Base-by-base conservation (phyloP, 2,113 vertebrate species). In the Clarias batrachus region DNA sequence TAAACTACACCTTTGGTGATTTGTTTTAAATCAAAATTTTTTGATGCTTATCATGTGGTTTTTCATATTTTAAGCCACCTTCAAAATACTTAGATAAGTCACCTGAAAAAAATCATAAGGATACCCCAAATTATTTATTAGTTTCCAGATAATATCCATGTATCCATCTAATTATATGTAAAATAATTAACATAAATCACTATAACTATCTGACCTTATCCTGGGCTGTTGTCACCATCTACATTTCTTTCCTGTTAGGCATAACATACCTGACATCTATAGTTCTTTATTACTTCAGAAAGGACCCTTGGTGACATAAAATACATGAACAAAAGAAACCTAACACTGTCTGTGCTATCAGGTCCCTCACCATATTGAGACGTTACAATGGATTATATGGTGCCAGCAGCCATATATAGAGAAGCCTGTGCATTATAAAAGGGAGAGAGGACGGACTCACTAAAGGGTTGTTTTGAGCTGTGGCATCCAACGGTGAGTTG, bases 351-450 rank as follows among this genome's bases (percentile, higher is more conserved):
- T 73, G 73, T 33, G 30, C 57, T 60, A 52, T 85, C 63, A 25
- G 48, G 57, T 59, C 71, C 82, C 52, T 54, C 7, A 86, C 90
- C 86, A 78, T 88, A 89, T 33, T 66, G 48, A 85, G 79, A 81
- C 81, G 68, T 33, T 70, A 63, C 62, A 83, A 81, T 84, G 70
- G 76, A 86, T 87, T 77, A 87, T 79, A 74, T 73, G 68, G 60
- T 89, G 84, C 81, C 81, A 81, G 27, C 33, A 81, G 59, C 89
- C 89, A 87, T 89, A 89, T 90, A 81, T 89, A 86, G 89, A 86
- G 86, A 23, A 76, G 33, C 76, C 21, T 77, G 85, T 79, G 21
- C 59, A 60, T 71, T 88, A 89, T 89, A 90, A 82, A 90, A 89
- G 80, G 48, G 65, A 80, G 88, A 70, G 70, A 71, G 63, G 70